Conservation (phyloP, 2,888 invertebrate genomes). For the Candidula unifasciata region DNA sequence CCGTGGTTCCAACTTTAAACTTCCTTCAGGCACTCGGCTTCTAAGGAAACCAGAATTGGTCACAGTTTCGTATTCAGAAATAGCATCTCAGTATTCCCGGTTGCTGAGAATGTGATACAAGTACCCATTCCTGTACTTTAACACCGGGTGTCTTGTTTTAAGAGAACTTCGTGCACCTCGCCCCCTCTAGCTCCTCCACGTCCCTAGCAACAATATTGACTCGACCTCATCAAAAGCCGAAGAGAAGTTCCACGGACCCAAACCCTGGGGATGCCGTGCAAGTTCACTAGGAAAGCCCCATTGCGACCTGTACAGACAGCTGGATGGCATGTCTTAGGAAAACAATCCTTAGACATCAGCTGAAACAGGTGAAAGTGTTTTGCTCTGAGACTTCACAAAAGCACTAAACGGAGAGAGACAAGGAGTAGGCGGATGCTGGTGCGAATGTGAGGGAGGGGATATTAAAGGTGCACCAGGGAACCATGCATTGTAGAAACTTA, state of each 20-base stretch:
- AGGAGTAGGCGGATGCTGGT: too few species aligned
- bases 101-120: too few species aligned
- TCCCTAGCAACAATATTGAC: slow-evolving; percentile 24
- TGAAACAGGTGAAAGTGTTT: not conserved
- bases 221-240: not conserved
- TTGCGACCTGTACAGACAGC: not conserved
- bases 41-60: too few species aligned
- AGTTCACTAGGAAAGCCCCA: not conserved
- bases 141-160: not conserved
- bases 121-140: too few species aligned
- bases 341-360: not conserved
- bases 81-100: too few species aligned
- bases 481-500: too few species aligned
- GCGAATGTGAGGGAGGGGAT: too few species aligned
- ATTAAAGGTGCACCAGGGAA: too few species aligned
- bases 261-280: not conserved
- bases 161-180: not conserved
- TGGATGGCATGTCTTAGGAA: slow-evolving; percentile 21
- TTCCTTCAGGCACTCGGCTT: too few species aligned
- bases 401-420: not conserved
- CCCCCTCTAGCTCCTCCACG: not conserved
- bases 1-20: too few species aligned
- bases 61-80: too few species aligned
- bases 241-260: not conserved
- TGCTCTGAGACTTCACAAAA: not conserved